Percentiles rank a stretch among this genome's conserved stretches.
Conservation (phyloP, 2,113 vertebrate species). For the Pelecanoides urinatrix region DNA sequence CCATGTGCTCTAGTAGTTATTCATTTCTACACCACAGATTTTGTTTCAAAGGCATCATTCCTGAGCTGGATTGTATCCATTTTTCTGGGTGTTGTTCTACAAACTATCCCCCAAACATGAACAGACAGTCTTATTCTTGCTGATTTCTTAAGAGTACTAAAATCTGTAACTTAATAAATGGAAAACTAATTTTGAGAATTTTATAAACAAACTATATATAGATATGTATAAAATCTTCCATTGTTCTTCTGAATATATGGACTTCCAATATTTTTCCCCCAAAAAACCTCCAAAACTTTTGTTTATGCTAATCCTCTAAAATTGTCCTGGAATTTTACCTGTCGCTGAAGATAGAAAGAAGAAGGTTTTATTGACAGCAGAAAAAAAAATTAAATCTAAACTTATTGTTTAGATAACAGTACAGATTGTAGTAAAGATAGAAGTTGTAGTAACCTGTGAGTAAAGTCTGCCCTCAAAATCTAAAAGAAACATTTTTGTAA, state of each 20-base stretch:
- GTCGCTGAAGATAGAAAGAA: neutral
- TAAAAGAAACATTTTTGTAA: neutral
- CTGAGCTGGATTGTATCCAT: slow-evolving; percentile 15
- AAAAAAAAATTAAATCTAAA: neutral
- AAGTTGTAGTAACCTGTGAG: neutral
- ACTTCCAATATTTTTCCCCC: neutral
- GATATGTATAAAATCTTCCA: neutral
- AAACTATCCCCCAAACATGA: neutral
- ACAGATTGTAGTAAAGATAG: neutral
- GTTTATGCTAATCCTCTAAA: neutral
- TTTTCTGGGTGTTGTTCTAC: slow-evolving; percentile 26
- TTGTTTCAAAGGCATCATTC: slow-evolving; percentile 59
- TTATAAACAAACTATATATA: neutral
- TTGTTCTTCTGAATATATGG: neutral
- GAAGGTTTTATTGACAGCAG: neutral
- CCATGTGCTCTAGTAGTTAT: neutral
- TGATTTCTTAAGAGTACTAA: neutral
- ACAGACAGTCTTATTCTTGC: neutral
- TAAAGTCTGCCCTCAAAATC: neutral
- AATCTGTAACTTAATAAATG: neutral
- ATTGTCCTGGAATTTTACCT: neutral
- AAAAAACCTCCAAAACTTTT: neutral
- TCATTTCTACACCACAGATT: slow-evolving; percentile 56
- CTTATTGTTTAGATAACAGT: neutral
- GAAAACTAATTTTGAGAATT: neutral